A percentile compares a stretch with the other conserved stretches of the same genome.
Conservation (phyloP, 2,888 invertebrate genomes). For the Apodemia hepburni region DNA sequence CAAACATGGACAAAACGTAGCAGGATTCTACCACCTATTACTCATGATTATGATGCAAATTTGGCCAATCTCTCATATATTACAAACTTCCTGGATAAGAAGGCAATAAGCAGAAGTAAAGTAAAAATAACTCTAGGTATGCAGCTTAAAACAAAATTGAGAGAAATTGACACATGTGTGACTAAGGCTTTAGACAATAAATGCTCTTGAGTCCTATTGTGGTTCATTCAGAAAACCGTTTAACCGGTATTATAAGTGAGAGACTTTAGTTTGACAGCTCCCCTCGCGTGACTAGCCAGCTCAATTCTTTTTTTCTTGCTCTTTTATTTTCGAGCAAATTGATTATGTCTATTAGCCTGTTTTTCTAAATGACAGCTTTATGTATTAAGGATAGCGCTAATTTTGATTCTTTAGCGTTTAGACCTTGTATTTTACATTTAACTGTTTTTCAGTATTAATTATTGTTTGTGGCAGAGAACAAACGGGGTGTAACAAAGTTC, state of each 20-base stretch:
- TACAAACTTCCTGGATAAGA: too few species aligned
- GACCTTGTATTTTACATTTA: not conserved
- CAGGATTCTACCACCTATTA: too few species aligned
- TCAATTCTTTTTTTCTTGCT: conserved; percentile 49
- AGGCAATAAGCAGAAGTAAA: too few species aligned
- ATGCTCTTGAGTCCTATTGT: conserved; percentile 29
- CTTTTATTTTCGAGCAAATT: conserved; percentile 55
- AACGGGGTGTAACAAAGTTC: too few species aligned
- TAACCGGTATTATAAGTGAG: conserved; percentile 37
- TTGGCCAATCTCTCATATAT: too few species aligned
- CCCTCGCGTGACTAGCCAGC: conserved; percentile 55
- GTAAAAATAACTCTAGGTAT: too few species aligned
- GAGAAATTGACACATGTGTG: conserved; percentile 13
- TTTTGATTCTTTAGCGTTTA: conserved; percentile 29
- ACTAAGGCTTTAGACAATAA: conserved; percentile 29
- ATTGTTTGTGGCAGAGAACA: too few species aligned
- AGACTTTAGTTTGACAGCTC: conserved; percentile 54
- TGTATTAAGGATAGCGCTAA: conserved; percentile 43
- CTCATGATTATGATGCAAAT: too few species aligned
- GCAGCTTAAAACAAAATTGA: too few species aligned
- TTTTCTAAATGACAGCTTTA: conserved; percentile 53
- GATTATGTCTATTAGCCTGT: conserved; percentile 63
- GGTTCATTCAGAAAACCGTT: conserved; percentile 34
- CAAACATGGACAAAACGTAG: too few species aligned
- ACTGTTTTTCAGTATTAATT: not conserved